These are phyloP conservation scores for Troglohyphantes excavatus DNA, from an alignment of 2,888 invertebrate genomes.

Conservation along the genomic window DNA sequence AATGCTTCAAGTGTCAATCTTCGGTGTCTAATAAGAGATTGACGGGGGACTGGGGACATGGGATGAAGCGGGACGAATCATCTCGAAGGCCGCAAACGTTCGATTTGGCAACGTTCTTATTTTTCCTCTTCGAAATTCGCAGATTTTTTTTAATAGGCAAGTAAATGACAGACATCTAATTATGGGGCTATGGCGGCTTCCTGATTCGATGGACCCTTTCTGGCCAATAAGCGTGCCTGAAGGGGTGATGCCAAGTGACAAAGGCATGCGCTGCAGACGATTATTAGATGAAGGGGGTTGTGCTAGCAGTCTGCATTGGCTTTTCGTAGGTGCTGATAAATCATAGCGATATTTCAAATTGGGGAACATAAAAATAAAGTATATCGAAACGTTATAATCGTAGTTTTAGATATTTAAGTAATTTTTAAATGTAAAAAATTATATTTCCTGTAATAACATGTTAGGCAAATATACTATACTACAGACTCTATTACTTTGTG, in stretches of 20 bases:
- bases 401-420: no score
- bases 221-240: slow-evolving; percentile 62
- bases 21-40: slow-evolving; percentile 16
- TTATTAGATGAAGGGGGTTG: slow-evolving; percentile 34
- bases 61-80: slow-evolving; percentile 55
- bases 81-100: slow-evolving; percentile 54
- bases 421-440: no score
- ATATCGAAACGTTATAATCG: no score
- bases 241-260: slow-evolving; percentile 68
- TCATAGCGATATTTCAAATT: no score
- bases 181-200: slow-evolving; percentile 49
- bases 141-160: slow-evolving; percentile 63
- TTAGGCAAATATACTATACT: no score
- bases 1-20: slow-evolving; percentile 42
- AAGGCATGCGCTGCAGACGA: slow-evolving; percentile 44
- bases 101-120: slow-evolving; percentile 72
- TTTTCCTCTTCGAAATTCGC: slow-evolving; percentile 21
- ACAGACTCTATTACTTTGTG: no score
- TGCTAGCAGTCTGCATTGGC: not conserved
- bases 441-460: no score
- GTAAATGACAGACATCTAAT: slow-evolving; percentile 75
- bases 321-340: slow-evolving; percentile 3
- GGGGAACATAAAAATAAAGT: no score
- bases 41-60: not conserved
- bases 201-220: slow-evolving; percentile 38